Evolutionary conservation across 1,140 invertebrate genomes (phyloP).

Genomic region (Zaprionus inermis): DNA sequence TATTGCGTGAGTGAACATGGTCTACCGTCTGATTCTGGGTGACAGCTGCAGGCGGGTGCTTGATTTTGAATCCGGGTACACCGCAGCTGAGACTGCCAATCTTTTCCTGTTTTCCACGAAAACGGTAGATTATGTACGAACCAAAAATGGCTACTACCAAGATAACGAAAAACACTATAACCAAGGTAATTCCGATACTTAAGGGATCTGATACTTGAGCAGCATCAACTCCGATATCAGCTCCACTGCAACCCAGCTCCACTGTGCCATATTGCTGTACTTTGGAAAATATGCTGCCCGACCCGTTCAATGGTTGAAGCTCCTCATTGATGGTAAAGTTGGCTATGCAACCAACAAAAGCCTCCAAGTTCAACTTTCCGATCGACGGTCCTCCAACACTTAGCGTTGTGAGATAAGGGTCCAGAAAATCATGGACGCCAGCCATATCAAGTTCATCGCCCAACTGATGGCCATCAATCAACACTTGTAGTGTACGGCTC

Average conservation of each 20-base stretch:
- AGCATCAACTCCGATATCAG: conserved; percentile 88
- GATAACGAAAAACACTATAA: conserved; percentile 97
- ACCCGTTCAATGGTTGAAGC: conserved; percentile 94
- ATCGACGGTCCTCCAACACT: conserved; percentile 90
- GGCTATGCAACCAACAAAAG: conserved; percentile 94
- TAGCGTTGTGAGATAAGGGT: conserved; percentile 93
- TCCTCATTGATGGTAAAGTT: conserved; percentile 96
- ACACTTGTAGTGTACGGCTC: conserved; percentile 88
- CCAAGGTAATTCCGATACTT: conserved; percentile 95
- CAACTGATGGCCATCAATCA: conserved; percentile 88
- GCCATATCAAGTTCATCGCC: conserved; percentile 93
- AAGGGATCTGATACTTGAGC: conserved; percentile 92
- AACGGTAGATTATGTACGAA: conserved; percentile 94
- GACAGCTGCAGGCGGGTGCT: conserved; percentile 87
- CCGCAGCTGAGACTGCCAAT: conserved; percentile 85
- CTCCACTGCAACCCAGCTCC: conserved; percentile 87
- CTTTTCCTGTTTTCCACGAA: conserved; percentile 93
- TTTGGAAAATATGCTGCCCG: conserved; percentile 91
- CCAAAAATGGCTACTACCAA: conserved; percentile 94
- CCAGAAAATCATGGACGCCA: conserved; percentile 95
- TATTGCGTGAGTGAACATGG: conserved; percentile 85
- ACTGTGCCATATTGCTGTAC: conserved; percentile 89
- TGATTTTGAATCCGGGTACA: conserved; percentile 86
- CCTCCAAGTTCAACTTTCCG: conserved; percentile 85
- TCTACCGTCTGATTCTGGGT: conserved; percentile 85